A percentile compares a stretch with the other conserved stretches of the same genome.
Conservation (phyloP, 2,113 vertebrate genomes). For the Rattus norvegicus region GRCr8 NC_086020.1:33776001-33776500, state of each 20-base stretch:
- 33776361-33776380: slow-evolving; percentile 28
- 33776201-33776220: slow-evolving; percentile 45
- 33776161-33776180: not conserved
- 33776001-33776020: slow-evolving; percentile 1
- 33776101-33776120: slow-evolving; percentile 52
- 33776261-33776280: slow-evolving; percentile 16
- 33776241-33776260: slow-evolving; percentile 26
- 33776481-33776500: not conserved
- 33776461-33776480: not conserved
- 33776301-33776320: slow-evolving; percentile 35
- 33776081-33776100: slow-evolving; percentile 6
- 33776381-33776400: slow-evolving; percentile 43
- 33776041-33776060: slow-evolving; percentile 33
- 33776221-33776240: slow-evolving; percentile 27
- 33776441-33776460: slow-evolving; percentile 25
- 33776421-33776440: slow-evolving; percentile 43
- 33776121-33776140: slow-evolving; percentile 54
- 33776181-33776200: slow-evolving; percentile 20
- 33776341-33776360: slow-evolving; percentile 39
- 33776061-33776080: slow-evolving; percentile 37
- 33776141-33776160: not conserved
- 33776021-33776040: not conserved
- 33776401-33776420: slow-evolving; percentile 40
- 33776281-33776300: not conserved
- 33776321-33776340: slow-evolving; percentile 47